Evolutionary conservation across 2,888 invertebrate genomes (phyloP), one percentile per base, ranked within the genome.

Genomic region (Pemphredon lugubris): DNA sequence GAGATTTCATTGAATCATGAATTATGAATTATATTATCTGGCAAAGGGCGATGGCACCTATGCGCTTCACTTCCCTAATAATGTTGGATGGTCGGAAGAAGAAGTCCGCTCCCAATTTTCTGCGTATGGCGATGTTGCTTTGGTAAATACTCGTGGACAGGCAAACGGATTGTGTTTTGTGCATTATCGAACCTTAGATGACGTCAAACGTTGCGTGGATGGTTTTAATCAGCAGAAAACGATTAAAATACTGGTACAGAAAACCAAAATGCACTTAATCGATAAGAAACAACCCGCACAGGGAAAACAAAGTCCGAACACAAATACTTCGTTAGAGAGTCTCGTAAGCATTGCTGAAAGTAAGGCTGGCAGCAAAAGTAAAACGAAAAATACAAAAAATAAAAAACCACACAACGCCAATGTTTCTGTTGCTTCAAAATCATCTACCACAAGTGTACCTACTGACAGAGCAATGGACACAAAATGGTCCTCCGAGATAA

Each of bases 91-190:
- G 0, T 7, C 1, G 0, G 0, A 13, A 2, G 7, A 13, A 0
- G 55, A 84, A 23, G 74, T 88, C 30, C 32, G 3, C 4, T 5
- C 72, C 0, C 63, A 77, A 16, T 87, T 87, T 61, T 73, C 77
- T 2, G 2, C 47, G 26, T 88, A 63, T 64, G 88, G 84, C 2
- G 20, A 59, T n/a, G 76, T 87, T 14, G 0, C 53, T 0, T 21
- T 34, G 2, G 34, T 86, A 0, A 26, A 63, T 11, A 0, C 14
- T 30, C 53, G 77, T 13, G 84, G 83, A 1, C 71, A 82, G 44
- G 48, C 66, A 18, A 42, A 23, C 18, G 86, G 85, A 5, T 69
- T 80, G 7, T 72, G 81, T 16, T 87, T 86, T 55, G 72, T 88
- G 0, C 71, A 37, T 6, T 88, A 67, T 63, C 13, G 3, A 26